Base-by-base conservation (phyloP, 2,888 invertebrate species). In the Neoscelio sp. region DNA sequence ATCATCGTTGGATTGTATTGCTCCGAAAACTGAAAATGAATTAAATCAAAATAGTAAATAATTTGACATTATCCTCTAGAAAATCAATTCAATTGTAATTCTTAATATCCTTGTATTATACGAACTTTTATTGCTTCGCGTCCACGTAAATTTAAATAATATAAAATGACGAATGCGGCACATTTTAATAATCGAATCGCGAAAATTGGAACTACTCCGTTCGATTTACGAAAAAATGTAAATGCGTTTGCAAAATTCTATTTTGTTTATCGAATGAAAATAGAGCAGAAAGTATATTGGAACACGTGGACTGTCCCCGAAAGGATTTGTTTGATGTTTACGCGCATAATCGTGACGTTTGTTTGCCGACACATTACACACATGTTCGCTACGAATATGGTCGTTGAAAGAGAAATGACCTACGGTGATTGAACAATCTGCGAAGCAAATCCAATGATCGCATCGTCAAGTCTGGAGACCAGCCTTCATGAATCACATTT, bases 341-440 rank as follows among this genome's bases (percentile, higher is more conserved):
- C 48, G 65, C 67, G 64, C 35, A 56, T 58, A 64, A 73, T 73
- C 35, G 65, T 54, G 67, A 67, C 65, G 65, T 67, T 67, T 67
- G 67, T 75, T 67, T 75, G 48, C 60, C 38, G 60, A 67, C 52
- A 54, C 48, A 52, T 67, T 35, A 60, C 58, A 60, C 64, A 73
- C 56, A 60, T 71, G 71, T 48, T 64, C 46, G 56, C 46, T 56
- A 33, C 30, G 50, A 73, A 65, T 65, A 42, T 58, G 50, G 48
- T 48, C 13, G 54, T 28, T 33, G 56, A 65, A 58, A 65, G 74
- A 74, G 58, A 65, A 74, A 74, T 54, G 65, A 74, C 74, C 74
- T 56, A 42, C 54, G 46, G 74, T 58, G 65, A 74, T 58, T 56
- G 74, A 65, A 74, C 44, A 54, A 56, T 56, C 74, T 65, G 46